Evolutionary conservation across 2,113 vertebrate species (phyloP).

Genomic region (Cephalopterus ornatus): DNA sequence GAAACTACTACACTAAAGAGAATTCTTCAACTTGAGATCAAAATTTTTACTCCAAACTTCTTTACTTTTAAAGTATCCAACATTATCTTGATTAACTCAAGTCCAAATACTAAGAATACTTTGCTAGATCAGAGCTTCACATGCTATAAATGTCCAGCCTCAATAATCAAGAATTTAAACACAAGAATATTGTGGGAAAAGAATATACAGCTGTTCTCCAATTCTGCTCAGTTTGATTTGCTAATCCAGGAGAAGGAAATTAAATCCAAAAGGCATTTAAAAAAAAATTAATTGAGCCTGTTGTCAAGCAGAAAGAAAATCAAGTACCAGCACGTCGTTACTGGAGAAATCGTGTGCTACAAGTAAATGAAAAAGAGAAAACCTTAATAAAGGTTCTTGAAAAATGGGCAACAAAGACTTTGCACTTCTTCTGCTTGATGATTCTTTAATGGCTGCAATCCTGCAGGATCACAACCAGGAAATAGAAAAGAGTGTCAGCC

Average conservation of each 20-base stretch:
- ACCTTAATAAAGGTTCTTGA: conserved; percentile 20
- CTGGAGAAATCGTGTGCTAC: background rate
- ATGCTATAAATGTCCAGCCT: background rate
- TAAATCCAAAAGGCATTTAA: background rate
- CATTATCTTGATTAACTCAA: background rate
- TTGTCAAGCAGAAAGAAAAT: conserved; percentile 8
- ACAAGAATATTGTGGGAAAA: background rate
- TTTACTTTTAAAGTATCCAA: background rate
- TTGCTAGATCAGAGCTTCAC: background rate
- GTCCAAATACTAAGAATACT: background rate
- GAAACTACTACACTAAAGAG: background rate
- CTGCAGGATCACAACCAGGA: conserved; percentile 23
- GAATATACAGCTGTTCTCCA: background rate
- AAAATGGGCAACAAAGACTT: conserved; percentile 11
- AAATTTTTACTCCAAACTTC: background rate
- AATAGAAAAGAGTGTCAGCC: conserved; percentile 14
- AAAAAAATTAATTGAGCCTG: conserved; percentile 15
- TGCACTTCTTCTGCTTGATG: conserved; percentile 21
- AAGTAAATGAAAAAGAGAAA: conserved; percentile 32
- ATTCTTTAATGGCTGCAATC: conserved; percentile 37
- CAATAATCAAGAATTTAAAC: background rate
- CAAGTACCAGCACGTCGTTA: background rate
- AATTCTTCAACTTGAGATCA: background rate
- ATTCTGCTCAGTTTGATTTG: background rate
- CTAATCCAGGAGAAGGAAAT: conserved; percentile 7